Conservation (phyloP, 2,797 vertebrate species). For the Propithecus perrieri region DNA sequence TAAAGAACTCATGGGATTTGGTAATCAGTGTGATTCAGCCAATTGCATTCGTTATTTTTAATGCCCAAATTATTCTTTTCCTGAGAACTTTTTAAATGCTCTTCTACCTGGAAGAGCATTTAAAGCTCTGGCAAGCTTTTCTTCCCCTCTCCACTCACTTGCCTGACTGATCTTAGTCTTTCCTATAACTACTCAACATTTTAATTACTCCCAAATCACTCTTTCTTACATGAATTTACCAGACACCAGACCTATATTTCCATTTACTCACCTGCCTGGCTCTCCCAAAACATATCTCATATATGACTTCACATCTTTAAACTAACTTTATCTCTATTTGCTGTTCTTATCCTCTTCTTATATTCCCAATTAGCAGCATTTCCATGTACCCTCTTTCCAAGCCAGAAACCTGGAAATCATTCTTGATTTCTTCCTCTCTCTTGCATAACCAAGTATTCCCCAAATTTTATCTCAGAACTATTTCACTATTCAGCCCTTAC, state of each 20-base stretch:
- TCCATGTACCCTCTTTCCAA: neutral
- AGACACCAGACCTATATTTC: neutral
- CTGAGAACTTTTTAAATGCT: conserved; percentile 34
- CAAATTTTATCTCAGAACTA: conserved; percentile 18
- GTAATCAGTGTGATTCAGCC: conserved; percentile 36
- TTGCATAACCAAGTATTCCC: conserved; percentile 1
- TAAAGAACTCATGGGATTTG: conserved; percentile 16
- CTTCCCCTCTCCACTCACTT: neutral
- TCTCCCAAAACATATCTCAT: conserved; percentile 10
- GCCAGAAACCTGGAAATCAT: conserved; percentile 32
- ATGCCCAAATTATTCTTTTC: conserved; percentile 38
- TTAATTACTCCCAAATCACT: conserved; percentile 20
- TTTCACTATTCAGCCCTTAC: neutral
- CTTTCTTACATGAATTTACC: conserved; percentile 39
- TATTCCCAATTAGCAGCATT: neutral
- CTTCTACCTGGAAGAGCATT: neutral
- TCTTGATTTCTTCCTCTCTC: conserved; percentile 28
- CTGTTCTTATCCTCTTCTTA: conserved; percentile 2
- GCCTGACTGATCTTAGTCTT: neutral
- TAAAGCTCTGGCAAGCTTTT: neutral
- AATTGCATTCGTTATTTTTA: conserved; percentile 49
- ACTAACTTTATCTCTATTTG: conserved; percentile 6
- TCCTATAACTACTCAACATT: conserved; percentile 1
- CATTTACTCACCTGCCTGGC: neutral
- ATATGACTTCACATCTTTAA: conserved; percentile 18